Base-by-base conservation (phyloP, 2,113 vertebrate genomes). In the Verasper variegatus region DNA sequence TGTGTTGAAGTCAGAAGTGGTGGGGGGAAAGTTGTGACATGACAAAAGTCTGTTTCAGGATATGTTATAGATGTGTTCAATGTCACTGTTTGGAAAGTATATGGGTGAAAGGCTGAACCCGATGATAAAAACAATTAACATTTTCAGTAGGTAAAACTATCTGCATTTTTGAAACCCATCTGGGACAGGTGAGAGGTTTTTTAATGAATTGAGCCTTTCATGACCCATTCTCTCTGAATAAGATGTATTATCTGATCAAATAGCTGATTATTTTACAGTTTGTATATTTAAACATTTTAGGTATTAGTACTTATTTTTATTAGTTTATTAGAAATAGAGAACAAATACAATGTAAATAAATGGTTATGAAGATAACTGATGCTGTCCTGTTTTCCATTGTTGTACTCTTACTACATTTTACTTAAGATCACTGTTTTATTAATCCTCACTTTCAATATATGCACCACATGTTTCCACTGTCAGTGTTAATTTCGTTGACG, bases 341-440 rank as follows among this genome's bases (percentile, higher is more conserved):
- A 68, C 20, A 73, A 59, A 71, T 68, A 31, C 3, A 42, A 45
- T 85, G 72, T 77, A 77, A 85, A 82, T 88, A 80, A 88, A 88
- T 42, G 2, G 1, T 21, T 55, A 11, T 20, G 35, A 57, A 40
- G 5, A 21, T 4, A 52, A 21, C 23, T 23, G 35, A 23, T 35
- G 47, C 15, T 11, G 13, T 66, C 3, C 6, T 45, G 55, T 58
- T 55, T 65, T 66, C 0, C 0, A 4, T 56, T 35, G 1, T 55
- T 70, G 60, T 0, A 7, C 55, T 35, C 1, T 51, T 5, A 51
- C 47, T 51, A 51, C 47, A 52, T 52, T 52, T 37, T n/a, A 27
- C 18, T 3, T 23, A 13, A 11, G 54, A 10, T 23, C 8, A 23
- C 5, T 47, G 11, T 49, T 49, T 49, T 17, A 5, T 15, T 49